Evolutionary conservation across 2,888 invertebrate genomes (phyloP), one percentile per base, ranked within the genome.

Genomic region (Petrolisthes cinctipes): DNA sequence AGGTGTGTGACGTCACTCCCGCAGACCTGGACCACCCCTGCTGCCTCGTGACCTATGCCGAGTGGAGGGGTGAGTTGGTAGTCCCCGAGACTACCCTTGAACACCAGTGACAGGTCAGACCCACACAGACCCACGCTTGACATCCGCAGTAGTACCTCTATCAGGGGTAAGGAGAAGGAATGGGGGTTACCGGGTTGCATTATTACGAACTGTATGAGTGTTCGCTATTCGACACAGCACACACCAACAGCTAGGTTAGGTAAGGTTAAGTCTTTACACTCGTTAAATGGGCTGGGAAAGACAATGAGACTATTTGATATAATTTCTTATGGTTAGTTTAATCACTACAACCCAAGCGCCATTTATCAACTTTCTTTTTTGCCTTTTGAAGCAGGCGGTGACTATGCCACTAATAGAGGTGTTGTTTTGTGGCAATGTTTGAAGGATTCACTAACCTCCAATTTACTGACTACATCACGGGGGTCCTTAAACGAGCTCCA

Each of bases 81-180:
- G 80, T 89, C 85, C 17, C 73, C 89, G 23, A 20, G 71, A 53
- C 7, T 54, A 17, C 81, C 87, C 79, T 82, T 81, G 71, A 80
- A 85, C 57, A 88, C 83, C 37, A 86, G 37, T 54, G 85, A 82
- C 6, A 90, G 37, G 81, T 90, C 90, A 20, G 94, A 93, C 4
- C 94, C 94, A 92, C 94, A 94, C 80, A 94, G 93, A 4, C 94
- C 94, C 5, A 94, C 94, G 89, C 92, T 92, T 78, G 93, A 92
- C 91, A 94, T 93, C 68, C 91, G 91, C 17, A 93, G 89, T 89
- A 93, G 92, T 7, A 93, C 93, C 91, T 93, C 93, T 90, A 86
- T 14, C 37, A 37, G 37, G 37, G 37, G 37, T 0, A 37, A 37
- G 37, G 37, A 37, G 37, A 37, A n/a, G 23, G 23, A 7, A 14